Evolutionary conservation across 2,113 vertebrate genomes (phyloP).

Genomic region (human (Homo sapiens)): GRCh38 chr17:60368501-60369000

Average conservation of each 20-base stretch:
- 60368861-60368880: conserved; percentile 48
- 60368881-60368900: conserved; percentile 43
- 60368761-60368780: conserved; percentile 40
- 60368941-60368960: background rate
- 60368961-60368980: background rate
- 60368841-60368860: conserved; percentile 67
- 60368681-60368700: background rate
- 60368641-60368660: conserved; percentile 27
- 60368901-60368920: conserved; percentile 6
- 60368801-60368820: conserved; percentile 45
- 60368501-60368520: background rate
- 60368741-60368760: conserved; percentile 48
- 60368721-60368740: conserved; percentile 50
- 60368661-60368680: conserved; percentile 40
- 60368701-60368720: conserved; percentile 22
- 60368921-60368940: background rate
- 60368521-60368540: background rate
- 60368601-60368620: background rate
- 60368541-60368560: conserved; percentile 24
- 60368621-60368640: conserved; percentile 45
- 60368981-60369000: background rate
- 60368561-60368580: background rate
- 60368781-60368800: conserved; percentile 57
- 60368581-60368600: background rate
- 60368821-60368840: conserved; percentile 63